phyloP scores from a whole-genome alignment of 2,113 vertebrate genomes.

The Perca fluviatilis region DNA sequence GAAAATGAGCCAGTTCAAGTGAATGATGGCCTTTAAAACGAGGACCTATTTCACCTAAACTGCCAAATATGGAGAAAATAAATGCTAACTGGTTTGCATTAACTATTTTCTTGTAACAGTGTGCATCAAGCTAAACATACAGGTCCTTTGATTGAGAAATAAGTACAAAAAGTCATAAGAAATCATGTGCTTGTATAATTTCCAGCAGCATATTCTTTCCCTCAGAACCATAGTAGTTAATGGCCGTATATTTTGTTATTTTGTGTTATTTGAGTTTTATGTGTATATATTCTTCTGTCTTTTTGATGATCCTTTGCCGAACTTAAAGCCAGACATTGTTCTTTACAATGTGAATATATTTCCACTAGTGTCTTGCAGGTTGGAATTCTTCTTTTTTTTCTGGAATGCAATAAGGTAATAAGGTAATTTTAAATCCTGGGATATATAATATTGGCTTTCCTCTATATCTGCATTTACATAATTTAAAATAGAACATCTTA shows the following conservation, averaged over 20 bases:
- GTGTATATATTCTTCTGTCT: constrained; percentile 52
- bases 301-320: constrained; percentile 84
- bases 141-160: constrained; percentile 76
- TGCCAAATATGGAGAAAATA: constrained; percentile 52
- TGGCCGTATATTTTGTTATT: constrained; percentile 75
- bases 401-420: constrained; percentile 93
- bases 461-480: constrained; percentile 99
- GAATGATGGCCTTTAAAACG: constrained; percentile 46
- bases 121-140: constrained; percentile 68
- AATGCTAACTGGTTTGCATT: constrained; percentile 61
- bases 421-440: constrained; percentile 92
- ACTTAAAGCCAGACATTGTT: constrained; percentile 92
- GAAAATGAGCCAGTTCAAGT: constrained; percentile 32
- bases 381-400: constrained; percentile 86
- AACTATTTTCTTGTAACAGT: constrained; percentile 48
- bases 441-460: constrained; percentile 97
- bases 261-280: constrained; percentile 31
- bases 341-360: constrained; percentile 93
- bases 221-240: constrained; percentile 85
- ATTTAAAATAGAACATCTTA: constrained; percentile 99
- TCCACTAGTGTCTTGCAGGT: constrained; percentile 90
- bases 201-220: constrained; percentile 82
- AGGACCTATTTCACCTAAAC: constrained; percentile 62
- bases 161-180: constrained; percentile 83
- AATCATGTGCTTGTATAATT: constrained; percentile 87